These are phyloP conservation scores for Sinohyriopsis cumingii DNA, from an alignment of 2,888 invertebrate genomes.

Conservation along the genomic window DNA sequence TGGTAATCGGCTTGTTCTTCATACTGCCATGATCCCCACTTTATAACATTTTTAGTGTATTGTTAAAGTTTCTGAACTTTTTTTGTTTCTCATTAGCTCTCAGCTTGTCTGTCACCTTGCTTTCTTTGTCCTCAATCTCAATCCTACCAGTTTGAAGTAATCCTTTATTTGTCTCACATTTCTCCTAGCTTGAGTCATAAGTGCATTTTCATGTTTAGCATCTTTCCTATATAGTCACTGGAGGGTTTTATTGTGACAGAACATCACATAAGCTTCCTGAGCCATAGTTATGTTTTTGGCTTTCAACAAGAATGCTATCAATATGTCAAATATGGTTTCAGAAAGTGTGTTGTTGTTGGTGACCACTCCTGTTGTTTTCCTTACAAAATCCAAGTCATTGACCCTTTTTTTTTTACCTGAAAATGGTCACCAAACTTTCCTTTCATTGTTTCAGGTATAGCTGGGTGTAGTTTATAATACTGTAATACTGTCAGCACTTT, in stretches of 20 bases:
- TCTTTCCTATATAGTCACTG: slow-evolving; percentile 18
- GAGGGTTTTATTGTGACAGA: slow-evolving; percentile 23
- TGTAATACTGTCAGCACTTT: slow-evolving; percentile 12
- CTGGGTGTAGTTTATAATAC: slow-evolving; percentile 14
- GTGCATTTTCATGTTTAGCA: slow-evolving; percentile 9
- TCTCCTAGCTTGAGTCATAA: slow-evolving; percentile 11
- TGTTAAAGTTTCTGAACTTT: slow-evolving; percentile 12
- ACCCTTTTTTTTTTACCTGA: slow-evolving; percentile 12
- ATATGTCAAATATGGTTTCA: slow-evolving; percentile 21
- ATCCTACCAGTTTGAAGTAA: slow-evolving; percentile 18
- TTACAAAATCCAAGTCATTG: slow-evolving; percentile 4
- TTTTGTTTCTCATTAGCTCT: slow-evolving; percentile 5
- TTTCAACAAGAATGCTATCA: slow-evolving; percentile 19
- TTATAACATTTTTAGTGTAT: slow-evolving; percentile 9
- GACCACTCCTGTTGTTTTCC: slow-evolving; percentile 3
- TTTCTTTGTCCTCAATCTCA: slow-evolving; percentile 23
- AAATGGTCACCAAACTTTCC: slow-evolving; percentile 20
- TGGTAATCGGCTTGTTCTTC: background rate
- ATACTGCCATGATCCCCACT: too few relatives aligned
- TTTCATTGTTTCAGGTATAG: slow-evolving; percentile 9
- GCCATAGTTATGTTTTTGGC: slow-evolving; percentile 19
- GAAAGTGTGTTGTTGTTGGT: slow-evolving; percentile 16
- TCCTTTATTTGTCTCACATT: slow-evolving; percentile 8
- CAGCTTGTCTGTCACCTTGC: slow-evolving; percentile 10
- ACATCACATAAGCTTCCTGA: slow-evolving; percentile 19